phyloP scores from a whole-genome alignment of 2,113 vertebrate genomes.

The Trinectes maculatus region DNA sequence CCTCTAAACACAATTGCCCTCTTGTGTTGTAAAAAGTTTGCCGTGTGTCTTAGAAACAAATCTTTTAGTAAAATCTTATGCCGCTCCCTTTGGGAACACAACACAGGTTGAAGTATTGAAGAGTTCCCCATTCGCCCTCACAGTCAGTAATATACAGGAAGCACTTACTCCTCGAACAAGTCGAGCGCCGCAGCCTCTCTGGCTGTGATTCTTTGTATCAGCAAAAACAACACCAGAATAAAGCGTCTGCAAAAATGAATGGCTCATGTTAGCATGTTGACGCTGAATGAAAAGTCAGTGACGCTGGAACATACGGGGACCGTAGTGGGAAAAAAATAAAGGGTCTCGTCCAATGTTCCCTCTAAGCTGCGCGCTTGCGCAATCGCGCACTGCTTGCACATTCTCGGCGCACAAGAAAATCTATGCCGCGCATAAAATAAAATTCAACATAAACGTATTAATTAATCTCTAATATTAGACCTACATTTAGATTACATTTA shows the following conservation, averaged over 20 bases:
- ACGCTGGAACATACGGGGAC: no score
- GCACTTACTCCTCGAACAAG: slow-evolving; percentile 12
- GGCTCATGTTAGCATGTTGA: slow-evolving; percentile 9
- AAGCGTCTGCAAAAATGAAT: slow-evolving; percentile 3
- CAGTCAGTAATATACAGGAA: slow-evolving; percentile 8
- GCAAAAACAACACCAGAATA: not conserved
- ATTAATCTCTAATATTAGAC: no score
- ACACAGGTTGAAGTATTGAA: no score
- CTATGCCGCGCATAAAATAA: no score
- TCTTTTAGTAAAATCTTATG: not conserved
- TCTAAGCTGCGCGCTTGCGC: no score
- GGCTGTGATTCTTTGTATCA: not conserved
- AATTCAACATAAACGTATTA: no score
- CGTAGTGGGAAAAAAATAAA: no score
- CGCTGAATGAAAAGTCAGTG: slow-evolving; percentile 21
- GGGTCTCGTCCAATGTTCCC: no score
- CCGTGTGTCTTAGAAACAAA: slow-evolving; percentile 1
- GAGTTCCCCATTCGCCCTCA: not conserved
- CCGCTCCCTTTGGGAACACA: not conserved
- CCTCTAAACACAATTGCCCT: not conserved
- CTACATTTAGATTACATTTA: no score
- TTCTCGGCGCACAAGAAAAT: no score
- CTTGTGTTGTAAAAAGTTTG: not conserved
- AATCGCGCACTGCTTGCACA: no score
- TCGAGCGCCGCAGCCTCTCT: slow-evolving; percentile 8